Conservation (phyloP, 1,140 invertebrate species). For the Drosophila mayri region DNA sequence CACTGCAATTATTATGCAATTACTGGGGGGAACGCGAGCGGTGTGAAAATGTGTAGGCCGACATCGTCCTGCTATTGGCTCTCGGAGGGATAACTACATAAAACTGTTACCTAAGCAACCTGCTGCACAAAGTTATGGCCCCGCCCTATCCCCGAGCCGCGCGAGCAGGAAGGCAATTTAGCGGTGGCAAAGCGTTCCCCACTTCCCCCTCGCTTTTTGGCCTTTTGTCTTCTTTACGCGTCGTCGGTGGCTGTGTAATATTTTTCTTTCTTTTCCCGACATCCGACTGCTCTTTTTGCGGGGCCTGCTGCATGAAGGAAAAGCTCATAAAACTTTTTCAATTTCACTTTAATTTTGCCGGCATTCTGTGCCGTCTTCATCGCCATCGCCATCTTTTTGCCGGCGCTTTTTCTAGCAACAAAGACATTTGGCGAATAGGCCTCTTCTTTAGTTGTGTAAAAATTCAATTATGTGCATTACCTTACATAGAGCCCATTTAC, state of each 20-base stretch:
- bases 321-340: slow-evolving; percentile 85
- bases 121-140: slow-evolving; percentile 74
- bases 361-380: slow-evolving; percentile 44
- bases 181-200: slow-evolving; percentile 38
- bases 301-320: slow-evolving; percentile 59
- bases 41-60: slow-evolving; percentile 14
- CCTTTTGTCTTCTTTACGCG: slow-evolving; percentile 75
- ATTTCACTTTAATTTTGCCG: slow-evolving; percentile 82
- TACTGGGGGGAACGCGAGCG: slow-evolving; percentile 37
- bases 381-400: slow-evolving; percentile 44
- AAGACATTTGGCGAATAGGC: slow-evolving; percentile 60
- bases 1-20: slow-evolving; percentile 80
- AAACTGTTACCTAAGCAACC: slow-evolving; percentile 83
- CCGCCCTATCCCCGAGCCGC: slow-evolving; percentile 12
- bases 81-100: slow-evolving; percentile 69
- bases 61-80: slow-evolving; percentile 38
- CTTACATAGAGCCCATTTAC: slow-evolving; percentile 46
- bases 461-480: slow-evolving; percentile 84
- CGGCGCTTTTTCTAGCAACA: slow-evolving; percentile 63
- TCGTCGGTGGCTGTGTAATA: slow-evolving; percentile 74
- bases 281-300: slow-evolving; percentile 38
- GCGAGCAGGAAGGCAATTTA: slow-evolving; percentile 68
- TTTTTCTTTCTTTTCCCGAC: slow-evolving; percentile 66
- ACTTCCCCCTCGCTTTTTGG: slow-evolving; percentile 18
- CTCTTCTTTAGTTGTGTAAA: slow-evolving; percentile 74